phyloP scores from a whole-genome alignment of 92 coral and sea anemone genomes.

The Zoanthus gigantus region DNA sequence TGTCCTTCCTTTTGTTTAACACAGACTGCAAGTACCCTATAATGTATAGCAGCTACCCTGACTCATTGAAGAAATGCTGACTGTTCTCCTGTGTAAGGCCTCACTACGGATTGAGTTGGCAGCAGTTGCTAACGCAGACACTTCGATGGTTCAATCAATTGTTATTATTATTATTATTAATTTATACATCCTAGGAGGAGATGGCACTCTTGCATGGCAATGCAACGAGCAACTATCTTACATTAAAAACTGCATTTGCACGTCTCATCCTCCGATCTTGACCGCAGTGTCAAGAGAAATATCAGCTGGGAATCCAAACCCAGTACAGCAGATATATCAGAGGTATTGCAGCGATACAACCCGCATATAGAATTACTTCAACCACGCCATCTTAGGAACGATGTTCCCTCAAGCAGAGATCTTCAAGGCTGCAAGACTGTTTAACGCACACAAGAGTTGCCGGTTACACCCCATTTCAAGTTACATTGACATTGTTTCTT shows the following conservation, averaged over 20 bases:
- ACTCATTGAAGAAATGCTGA: slow-evolving; percentile 49
- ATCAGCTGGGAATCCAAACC: too few species aligned
- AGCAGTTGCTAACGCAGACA: slow-evolving; percentile 60
- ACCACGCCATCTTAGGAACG: slow-evolving; percentile 47
- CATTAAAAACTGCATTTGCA: slow-evolving; percentile 40
- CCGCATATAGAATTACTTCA: slow-evolving; percentile 61
- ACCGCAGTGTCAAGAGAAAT: too few species aligned
- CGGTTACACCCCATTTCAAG: slow-evolving; percentile 59
- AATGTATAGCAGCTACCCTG: slow-evolving; percentile 58
- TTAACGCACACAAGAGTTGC: slow-evolving; percentile 46
- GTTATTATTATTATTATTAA: too few species aligned
- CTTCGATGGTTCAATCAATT: slow-evolving; percentile 61
- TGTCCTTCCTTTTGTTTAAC: slow-evolving; percentile 54
- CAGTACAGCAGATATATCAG: too few species aligned
- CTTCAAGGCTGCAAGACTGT: slow-evolving; percentile 64
- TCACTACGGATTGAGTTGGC: slow-evolving; percentile 58
- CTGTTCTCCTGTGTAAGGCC: slow-evolving; percentile 37
- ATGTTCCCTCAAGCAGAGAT: slow-evolving; percentile 59
- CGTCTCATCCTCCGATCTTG: too few species aligned
- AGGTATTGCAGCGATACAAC: slow-evolving; percentile 47
- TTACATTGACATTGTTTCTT: slow-evolving; percentile 50
- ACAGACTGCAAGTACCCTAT: slow-evolving; percentile 32
- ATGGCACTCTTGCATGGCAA: slow-evolving; percentile 58
- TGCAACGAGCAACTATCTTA: slow-evolving; percentile 56
- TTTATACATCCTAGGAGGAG: slow-evolving; percentile 61